Base-by-base conservation (phyloP, 2,888 invertebrate species). In the Criorhina ranunculi region DNA sequence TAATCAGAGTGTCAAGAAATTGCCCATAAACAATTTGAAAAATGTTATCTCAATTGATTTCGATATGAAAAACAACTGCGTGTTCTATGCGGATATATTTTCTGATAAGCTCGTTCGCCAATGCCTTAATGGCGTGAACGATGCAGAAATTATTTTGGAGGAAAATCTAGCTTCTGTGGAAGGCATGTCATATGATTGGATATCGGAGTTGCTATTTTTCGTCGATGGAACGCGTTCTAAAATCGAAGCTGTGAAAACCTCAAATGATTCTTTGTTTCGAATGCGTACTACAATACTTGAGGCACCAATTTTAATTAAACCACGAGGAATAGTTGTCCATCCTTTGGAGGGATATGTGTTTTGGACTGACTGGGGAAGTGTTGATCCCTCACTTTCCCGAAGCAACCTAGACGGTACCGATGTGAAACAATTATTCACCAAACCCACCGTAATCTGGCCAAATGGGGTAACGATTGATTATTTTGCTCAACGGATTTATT, bases 111-210 rank as follows among this genome's bases (percentile, higher is more conserved):
- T 98, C 83, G 95, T 95, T 79, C 93, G 96, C 12, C 95, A 96
- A 88, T 96, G 96, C 89, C 94, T 96, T 87, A 94, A 95, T 88
- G 96, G 96, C 5, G 93, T 93, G 0, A 93, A 93, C 44, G 92
- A 92, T 7, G 93, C 94, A 4, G 96, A 96, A 90, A 93, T 95
- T 12, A 92, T 97, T 0, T 95, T 97, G 0, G 95, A 95, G 57
- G 94, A 94, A 0, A 95, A 96, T 87, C 90, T 97, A 75, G 94
- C 95, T 15, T 96, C 96, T 6, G 95, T 98, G 42, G 97, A 98
- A 91, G 97, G 97, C 1, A 95, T 98, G 95, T 96, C 97, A 0
- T 94, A 95, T 62, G 98, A 98, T 91, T 98, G 97, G 97, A 95
- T 97, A 11, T 96, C 96, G 0, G 95, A 96, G 78, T 95, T 96